Conservation (phyloP, 1,140 invertebrate genomes). For the Gryon sp. region DNA sequence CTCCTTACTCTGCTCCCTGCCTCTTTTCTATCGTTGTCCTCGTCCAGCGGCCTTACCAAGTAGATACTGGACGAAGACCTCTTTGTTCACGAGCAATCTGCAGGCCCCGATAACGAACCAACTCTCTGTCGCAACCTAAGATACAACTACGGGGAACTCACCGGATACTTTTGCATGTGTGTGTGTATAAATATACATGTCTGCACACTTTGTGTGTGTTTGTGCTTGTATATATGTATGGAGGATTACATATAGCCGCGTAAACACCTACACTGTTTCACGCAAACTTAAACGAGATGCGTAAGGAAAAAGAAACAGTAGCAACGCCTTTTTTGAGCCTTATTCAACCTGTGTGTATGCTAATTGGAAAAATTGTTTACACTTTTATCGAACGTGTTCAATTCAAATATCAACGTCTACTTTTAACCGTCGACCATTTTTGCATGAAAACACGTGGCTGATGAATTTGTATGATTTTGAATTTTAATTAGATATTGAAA, state of each 20-base stretch:
- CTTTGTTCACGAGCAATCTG: conserved; percentile 78
- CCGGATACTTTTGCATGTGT: conserved; percentile 49
- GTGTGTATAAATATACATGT: no score
- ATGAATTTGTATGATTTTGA: conserved; percentile 26
- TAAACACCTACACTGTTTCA: conserved; percentile 42
- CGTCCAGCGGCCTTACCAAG: conserved; percentile 52
- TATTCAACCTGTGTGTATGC: conserved; percentile 19
- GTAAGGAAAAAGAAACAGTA: conserved; percentile 66
- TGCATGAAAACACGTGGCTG: background rate
- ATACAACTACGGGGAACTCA: conserved; percentile 68
- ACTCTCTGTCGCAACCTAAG: conserved; percentile 78
- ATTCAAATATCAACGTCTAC: conserved; percentile 26
- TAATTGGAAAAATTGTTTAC: conserved; percentile 40
- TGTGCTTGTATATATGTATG: conserved; percentile 10
- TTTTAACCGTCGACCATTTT: conserved; percentile 6
- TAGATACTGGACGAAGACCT: conserved; percentile 61
- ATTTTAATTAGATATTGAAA: conserved; percentile 41
- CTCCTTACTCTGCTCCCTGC: conserved; percentile 69
- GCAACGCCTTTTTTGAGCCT: conserved; percentile 48
- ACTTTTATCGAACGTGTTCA: conserved; percentile 29
- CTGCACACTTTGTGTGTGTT: no score
- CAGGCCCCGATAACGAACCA: conserved; percentile 78
- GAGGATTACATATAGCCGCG: conserved; percentile 18
- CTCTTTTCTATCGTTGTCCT: conserved; percentile 60
- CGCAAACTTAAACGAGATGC: conserved; percentile 49